These are phyloP conservation scores for Scaptodrosophila latifasciaeformis DNA, from an alignment of 2,888 invertebrate genomes.

Conservation along the genomic window DNA sequence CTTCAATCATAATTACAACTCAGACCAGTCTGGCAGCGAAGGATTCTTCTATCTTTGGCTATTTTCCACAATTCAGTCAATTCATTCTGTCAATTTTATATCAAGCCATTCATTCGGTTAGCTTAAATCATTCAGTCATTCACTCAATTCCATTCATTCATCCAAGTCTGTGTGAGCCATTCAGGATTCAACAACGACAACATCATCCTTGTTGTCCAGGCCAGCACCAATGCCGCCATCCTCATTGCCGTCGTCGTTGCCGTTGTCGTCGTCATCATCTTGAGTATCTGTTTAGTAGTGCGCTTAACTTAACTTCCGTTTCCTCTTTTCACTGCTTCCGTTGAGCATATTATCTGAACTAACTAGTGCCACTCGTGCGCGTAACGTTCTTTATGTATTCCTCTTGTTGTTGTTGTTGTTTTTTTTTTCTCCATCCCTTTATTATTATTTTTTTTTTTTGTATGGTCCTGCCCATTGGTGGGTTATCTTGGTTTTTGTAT, in stretches of 20 bases:
- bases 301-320: conserved; percentile 68
- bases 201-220: background rate
- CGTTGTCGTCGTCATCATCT: conserved; percentile 12
- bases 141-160: background rate
- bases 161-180: too few species aligned
- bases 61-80: background rate
- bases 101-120: background rate
- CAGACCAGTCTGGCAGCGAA: conserved; percentile 11
- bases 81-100: background rate
- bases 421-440: background rate
- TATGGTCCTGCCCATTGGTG: conserved; percentile 2
- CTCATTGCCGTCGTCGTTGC: background rate
- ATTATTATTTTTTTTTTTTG: background rate
- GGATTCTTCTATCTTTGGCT: background rate
- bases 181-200: too few species aligned
- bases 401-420: background rate
- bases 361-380: conserved; percentile 69
- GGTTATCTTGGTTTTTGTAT: conserved; percentile 31
- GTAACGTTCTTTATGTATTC: conserved; percentile 55
- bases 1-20: conserved; percentile 38
- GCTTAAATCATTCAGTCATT: background rate
- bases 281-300: conserved; percentile 30
- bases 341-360: conserved; percentile 66
- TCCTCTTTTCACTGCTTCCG: conserved; percentile 65
- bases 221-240: background rate